These are phyloP conservation scores for Nephrotoma flavescens DNA, from an alignment of 2,888 invertebrate genomes.

Conservation along the genomic window DNA sequence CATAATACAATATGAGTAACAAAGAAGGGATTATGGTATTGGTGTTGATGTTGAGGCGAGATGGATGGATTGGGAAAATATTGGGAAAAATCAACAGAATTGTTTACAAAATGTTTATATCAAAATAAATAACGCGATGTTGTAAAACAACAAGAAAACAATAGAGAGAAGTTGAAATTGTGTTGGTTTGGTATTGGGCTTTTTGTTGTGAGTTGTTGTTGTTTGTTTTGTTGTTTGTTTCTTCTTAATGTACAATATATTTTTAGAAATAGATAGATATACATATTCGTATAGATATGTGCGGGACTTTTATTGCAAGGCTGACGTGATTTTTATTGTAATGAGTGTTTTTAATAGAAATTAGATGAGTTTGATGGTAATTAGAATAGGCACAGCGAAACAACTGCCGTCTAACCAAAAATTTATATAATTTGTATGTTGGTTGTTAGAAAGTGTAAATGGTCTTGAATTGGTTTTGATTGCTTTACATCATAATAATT, in stretches of 20 bases:
- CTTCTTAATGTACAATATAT: background rate
- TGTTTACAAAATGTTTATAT: constrained; percentile 5
- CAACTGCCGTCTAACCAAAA: no score
- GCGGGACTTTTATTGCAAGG: background rate
- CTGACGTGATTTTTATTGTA: background rate
- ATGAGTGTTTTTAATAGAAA: background rate
- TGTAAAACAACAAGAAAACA: constrained; percentile 2
- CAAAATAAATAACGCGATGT: constrained; percentile 7
- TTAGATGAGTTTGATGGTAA: background rate
- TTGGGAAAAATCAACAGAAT: background rate
- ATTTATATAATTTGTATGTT: no score
- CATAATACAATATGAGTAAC: background rate
- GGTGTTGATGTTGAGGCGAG: background rate
- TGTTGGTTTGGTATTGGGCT: background rate
- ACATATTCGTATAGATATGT: background rate
- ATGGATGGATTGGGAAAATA: background rate
- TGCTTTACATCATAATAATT: no score
- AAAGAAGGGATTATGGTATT: background rate
- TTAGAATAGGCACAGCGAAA: no score
- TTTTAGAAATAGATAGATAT: no score
- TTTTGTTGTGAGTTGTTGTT: background rate
- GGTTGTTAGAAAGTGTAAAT: no score
- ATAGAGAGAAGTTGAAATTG: background rate
- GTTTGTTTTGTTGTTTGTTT: background rate
- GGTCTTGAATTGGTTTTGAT: no score